These are phyloP conservation scores for Ectobius pallidus DNA, from an alignment of 2,888 invertebrate species.

Conservation along the genomic window DNA sequence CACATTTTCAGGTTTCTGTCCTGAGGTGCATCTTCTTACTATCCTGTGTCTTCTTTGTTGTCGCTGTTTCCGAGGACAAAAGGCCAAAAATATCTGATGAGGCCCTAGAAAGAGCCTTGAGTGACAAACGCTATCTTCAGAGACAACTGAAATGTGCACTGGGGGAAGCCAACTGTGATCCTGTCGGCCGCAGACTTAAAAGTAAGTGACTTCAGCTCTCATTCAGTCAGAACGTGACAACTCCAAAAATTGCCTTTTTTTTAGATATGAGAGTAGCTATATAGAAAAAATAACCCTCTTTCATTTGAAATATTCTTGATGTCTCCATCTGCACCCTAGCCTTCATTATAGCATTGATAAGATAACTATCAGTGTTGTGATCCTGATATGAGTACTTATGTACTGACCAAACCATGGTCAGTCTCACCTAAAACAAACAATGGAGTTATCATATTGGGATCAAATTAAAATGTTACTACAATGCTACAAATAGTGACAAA, in stretches of 20 bases:
- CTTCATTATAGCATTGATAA: too few species aligned
- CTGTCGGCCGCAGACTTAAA: slow-evolving; percentile 73
- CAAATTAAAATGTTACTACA: too few species aligned
- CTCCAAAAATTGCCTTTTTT: slow-evolving; percentile 17
- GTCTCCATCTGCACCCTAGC: too few species aligned
- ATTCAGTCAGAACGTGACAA: not conserved
- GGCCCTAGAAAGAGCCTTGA: slow-evolving; percentile 69
- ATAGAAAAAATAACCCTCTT: too few species aligned
- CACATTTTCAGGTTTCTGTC: not conserved
- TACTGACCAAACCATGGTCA: too few species aligned
- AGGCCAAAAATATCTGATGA: slow-evolving; percentile 66
- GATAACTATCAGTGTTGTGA: too few species aligned
- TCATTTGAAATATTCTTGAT: too few species aligned
- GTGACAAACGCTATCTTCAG: slow-evolving; percentile 71
- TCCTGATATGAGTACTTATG: too few species aligned
- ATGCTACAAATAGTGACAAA: too few species aligned
- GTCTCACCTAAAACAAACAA: too few species aligned
- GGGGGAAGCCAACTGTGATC: slow-evolving; percentile 75
- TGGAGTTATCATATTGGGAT: too few species aligned
- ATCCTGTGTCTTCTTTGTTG: not conserved
- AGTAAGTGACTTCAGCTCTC: slow-evolving; percentile 68
- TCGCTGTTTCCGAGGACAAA: not conserved
- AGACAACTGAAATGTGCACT: slow-evolving; percentile 76
- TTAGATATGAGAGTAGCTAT: too few species aligned
- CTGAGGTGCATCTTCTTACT: not conserved